Base-by-base conservation (phyloP, 2,888 invertebrate genomes). In the Acanthosoma haemorrhoidale region DNA sequence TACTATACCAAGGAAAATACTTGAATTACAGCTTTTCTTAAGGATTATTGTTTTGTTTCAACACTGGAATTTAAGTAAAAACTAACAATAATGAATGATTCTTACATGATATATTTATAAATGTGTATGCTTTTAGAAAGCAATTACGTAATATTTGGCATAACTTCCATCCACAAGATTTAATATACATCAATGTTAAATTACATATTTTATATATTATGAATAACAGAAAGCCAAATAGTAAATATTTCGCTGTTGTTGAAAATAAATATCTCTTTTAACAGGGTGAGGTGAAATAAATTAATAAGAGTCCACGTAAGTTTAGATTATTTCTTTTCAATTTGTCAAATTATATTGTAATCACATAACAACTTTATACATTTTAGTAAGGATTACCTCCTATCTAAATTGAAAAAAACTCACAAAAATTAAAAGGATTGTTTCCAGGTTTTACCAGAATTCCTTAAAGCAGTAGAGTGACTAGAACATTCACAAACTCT, bases 201-300 rank as follows among this genome's bases (percentile, higher is more conserved):
- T n/a, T 25, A 25, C 25, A 25, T 8, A n/a, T n/a, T 21, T 8
- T 21, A 41, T 25, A 51, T n/a, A 51, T 2, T 51, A 5, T 5
- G 29, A 51, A 25, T 5, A n/a, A n/a, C n/a, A 51, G 51, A 25
- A 51, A 51, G 51, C 51, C 51, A 51, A 51, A 51, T 51, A 51
- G 51, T 51, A 51, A 51, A 25, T 3, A 29, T 51, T 5, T 51
- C 51, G 21, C n/a, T 25, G 4, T 4, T 25, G 25, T 25, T 5
- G 21, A 18, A 8, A 39, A 15, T 39, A 6, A 39, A 39, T 16
- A 8, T n/a, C 3, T 18, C 21, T 51, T 51, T 25, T 13, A 2
- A 4, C 43, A 51, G 13, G 2, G 21, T 3, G 1, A 2, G 4
- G 18, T 1, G 4, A n/a, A 13, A 51, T n/a, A n/a, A n/a, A n/a